phyloP scores from a whole-genome alignment of 2,888 invertebrate species.

The Agrilus mali region DNA sequence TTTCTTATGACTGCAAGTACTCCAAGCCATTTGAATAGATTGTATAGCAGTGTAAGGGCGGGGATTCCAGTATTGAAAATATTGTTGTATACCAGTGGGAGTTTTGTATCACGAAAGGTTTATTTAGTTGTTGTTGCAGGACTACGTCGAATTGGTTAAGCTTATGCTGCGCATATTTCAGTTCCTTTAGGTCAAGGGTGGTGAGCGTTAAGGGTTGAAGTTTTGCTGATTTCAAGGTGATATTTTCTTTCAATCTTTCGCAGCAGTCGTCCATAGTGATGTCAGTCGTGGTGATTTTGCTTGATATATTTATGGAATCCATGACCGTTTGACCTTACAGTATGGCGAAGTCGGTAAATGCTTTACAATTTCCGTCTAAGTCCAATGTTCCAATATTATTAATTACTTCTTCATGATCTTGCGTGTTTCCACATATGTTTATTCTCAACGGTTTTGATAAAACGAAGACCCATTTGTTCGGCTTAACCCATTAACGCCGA shows the following conservation, averaged over 20 bases:
- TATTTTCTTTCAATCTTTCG: neutral
- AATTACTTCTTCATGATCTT: no score
- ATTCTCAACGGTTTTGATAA: neutral
- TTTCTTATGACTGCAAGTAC: no score
- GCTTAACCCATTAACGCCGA: no score
- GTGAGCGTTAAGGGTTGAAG: no score
- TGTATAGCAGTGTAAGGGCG: no score
- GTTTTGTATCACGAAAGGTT: constrained; percentile 2
- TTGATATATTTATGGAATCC: neutral
- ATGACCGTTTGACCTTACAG: neutral
- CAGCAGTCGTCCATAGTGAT: neutral
- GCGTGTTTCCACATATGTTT: neutral
- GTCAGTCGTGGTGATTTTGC: neutral
- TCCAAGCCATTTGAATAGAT: no score
- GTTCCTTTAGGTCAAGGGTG: constrained; percentile 4
- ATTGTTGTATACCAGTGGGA: no score
- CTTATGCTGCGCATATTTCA: constrained; percentile 6
- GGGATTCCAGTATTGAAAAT: no score
- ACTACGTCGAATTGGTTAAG: constrained; percentile 6
- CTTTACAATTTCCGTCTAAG: no score
- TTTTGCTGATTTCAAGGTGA: neutral
- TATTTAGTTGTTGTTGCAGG: constrained; percentile 3
- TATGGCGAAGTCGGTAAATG: neutral
- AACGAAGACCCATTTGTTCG: neutral
- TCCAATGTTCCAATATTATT: no score